Percentiles rank a stretch among this genome's conserved stretches.
These are phyloP conservation scores for Caenorhabditis briggsae DNA, from an alignment of 1,140 invertebrate genomes.

Conservation along the genomic window DNA sequence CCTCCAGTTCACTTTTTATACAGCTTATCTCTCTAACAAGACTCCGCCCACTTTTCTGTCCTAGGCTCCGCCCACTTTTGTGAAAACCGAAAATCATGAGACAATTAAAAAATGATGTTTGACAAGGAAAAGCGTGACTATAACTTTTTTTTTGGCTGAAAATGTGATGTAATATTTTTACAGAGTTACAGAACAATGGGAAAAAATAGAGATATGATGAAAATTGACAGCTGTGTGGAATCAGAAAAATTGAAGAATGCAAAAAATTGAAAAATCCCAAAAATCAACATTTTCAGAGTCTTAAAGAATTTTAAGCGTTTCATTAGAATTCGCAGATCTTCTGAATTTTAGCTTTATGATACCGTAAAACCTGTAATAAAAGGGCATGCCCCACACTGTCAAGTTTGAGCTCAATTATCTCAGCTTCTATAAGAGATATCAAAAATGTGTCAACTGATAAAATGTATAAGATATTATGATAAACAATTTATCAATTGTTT, in stretches of 20 bases:
- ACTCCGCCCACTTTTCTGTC: background rate
- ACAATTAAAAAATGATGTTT: slow-evolving; percentile 48
- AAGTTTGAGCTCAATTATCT: too few species aligned
- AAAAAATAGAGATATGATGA: background rate
- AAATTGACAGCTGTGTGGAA: background rate
- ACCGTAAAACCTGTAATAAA: too few species aligned
- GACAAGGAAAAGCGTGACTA: slow-evolving; percentile 16
- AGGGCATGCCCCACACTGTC: too few species aligned
- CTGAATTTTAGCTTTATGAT: too few species aligned
- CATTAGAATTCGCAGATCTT: too few species aligned
- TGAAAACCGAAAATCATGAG: slow-evolving; percentile 12
- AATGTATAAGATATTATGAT: too few species aligned
- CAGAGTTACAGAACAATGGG: background rate
- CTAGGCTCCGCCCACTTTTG: background rate
- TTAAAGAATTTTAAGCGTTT: too few species aligned
- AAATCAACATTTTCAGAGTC: too few species aligned
- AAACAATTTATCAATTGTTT: too few species aligned
- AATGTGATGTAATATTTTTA: slow-evolving; percentile 23
- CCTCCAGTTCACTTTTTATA: background rate
- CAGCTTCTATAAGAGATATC: too few species aligned
- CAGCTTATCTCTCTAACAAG: background rate
- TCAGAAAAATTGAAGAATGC: slow-evolving; percentile 11
- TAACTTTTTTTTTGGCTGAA: background rate
- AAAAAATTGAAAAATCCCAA: too few species aligned
- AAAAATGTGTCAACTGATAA: too few species aligned